Conservation (phyloP, 2,888 invertebrate genomes). For the Mesorhabditis belari region DNA sequence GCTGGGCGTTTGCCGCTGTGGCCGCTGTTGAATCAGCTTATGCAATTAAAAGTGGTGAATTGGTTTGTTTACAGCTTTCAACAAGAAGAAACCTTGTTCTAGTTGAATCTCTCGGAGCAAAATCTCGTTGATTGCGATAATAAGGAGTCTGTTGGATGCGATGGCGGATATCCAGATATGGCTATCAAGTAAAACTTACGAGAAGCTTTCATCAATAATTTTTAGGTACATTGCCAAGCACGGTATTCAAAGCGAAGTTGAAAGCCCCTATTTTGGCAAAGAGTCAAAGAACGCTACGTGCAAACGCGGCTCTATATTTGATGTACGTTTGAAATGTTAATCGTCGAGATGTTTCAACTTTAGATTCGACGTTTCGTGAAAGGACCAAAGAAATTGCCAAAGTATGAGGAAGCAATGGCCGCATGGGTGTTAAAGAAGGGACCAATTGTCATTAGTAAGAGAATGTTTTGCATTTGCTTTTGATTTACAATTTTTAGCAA, state of each 20-base stretch:
- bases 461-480: no score
- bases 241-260: slow-evolving; percentile 24
- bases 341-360: no score
- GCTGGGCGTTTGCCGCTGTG: slow-evolving; percentile 42
- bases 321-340: no score
- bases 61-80: no score
- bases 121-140: slow-evolving; percentile 41
- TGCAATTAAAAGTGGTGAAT: slow-evolving; percentile 21
- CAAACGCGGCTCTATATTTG: no score
- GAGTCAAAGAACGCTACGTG: no score
- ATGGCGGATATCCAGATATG: slow-evolving; percentile 31
- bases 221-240: slow-evolving; percentile 27
- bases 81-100: no score
- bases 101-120: slow-evolving; percentile 35
- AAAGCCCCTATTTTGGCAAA: slow-evolving; percentile 21
- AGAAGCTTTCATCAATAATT: no score
- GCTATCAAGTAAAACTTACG: no score
- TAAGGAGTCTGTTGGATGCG: slow-evolving; percentile 32
- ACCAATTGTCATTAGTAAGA: slow-evolving; percentile 37
- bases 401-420: slow-evolving; percentile 35
- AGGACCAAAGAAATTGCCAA: slow-evolving; percentile 10
- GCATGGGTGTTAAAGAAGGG: slow-evolving; percentile 40
- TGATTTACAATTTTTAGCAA: no score
- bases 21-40: slow-evolving; percentile 35
- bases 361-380: no score